Percentiles rank a stretch among this genome's conserved stretches.
Conservation (phyloP, 2,113 vertebrate genomes). For the Danio rerio region DNA sequence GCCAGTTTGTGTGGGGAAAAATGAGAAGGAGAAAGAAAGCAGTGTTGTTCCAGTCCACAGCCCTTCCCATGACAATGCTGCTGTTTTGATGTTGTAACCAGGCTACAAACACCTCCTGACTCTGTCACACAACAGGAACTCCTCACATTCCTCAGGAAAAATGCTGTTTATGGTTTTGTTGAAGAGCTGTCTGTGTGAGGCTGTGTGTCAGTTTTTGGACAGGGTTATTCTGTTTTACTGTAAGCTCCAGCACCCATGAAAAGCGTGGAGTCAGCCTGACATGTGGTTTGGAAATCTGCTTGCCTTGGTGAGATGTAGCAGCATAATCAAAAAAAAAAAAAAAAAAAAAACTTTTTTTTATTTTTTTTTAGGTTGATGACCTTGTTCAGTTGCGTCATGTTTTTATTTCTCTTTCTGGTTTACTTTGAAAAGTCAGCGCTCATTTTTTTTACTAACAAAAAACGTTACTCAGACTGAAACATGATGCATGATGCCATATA, state of each 20-base stretch:
- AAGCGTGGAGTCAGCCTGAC: constrained; percentile 33
- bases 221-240: constrained; percentile 43
- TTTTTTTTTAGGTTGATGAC: background rate
- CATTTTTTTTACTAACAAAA: background rate
- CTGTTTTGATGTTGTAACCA: constrained; percentile 43
- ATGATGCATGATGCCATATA: too few species aligned
- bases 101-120: constrained; percentile 47
- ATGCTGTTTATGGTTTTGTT: constrained; percentile 9
- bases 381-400: background rate
- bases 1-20: constrained; percentile 52
- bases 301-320: constrained; percentile 47
- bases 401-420: background rate
- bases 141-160: constrained; percentile 55
- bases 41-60: constrained; percentile 48
- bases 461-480: background rate
- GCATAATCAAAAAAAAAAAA: constrained; percentile 14
- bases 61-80: constrained; percentile 21
- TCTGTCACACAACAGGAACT: constrained; percentile 42
- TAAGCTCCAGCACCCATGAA: constrained; percentile 35
- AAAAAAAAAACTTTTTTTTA: too few species aligned
- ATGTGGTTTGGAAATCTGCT: constrained; percentile 23
- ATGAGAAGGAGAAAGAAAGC: constrained; percentile 39
- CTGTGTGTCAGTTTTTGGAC: constrained; percentile 18
- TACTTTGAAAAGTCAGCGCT: background rate
- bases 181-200: constrained; percentile 18